Percentiles rank a stretch among this genome's conserved stretches.
phyloP scores from a whole-genome alignment of 2,888 invertebrate genomes.

The Adineta ricciae region DNA sequence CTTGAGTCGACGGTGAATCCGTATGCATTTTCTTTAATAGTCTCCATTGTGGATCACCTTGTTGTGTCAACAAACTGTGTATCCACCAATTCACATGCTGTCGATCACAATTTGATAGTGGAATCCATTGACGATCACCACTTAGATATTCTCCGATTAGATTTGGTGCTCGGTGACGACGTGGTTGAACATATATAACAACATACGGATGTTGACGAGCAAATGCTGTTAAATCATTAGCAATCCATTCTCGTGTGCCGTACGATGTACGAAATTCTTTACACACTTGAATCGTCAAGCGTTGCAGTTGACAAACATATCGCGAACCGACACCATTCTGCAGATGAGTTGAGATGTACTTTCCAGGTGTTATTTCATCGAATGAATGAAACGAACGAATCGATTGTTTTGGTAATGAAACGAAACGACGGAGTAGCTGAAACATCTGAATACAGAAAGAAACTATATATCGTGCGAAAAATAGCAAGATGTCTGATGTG shows the following conservation, averaged over 20 bases:
- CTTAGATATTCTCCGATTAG: constrained; percentile 57
- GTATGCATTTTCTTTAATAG: constrained; percentile 72
- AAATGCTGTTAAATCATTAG: constrained; percentile 72
- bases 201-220: constrained; percentile 74
- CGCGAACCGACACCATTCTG: constrained; percentile 77
- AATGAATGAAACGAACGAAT: not conserved
- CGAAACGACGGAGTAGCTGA: not conserved
- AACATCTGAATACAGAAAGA: not conserved
- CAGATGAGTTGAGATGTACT: constrained; percentile 47
- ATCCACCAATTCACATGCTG: constrained; percentile 79
- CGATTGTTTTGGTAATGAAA: not conserved
- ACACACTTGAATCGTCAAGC: constrained; percentile 85
- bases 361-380: constrained; percentile 7
- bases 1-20: constrained; percentile 76
- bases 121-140: constrained; percentile 68
- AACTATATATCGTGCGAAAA: not conserved
- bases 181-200: constrained; percentile 83
- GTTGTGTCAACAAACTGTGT: constrained; percentile 58
- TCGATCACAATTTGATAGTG: constrained; percentile 60
- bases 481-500: not conserved
- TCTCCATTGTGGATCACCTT: constrained; percentile 54
- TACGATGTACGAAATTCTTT: constrained; percentile 70
- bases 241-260: constrained; percentile 79
- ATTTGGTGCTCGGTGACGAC: constrained; percentile 69
- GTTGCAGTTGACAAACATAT: constrained; percentile 78